A percentile compares a stretch with the other conserved stretches of the same genome.
Evolutionary conservation across 2,113 vertebrate genomes (phyloP).

Genomic region (Pterophyllum scalare): DNA sequence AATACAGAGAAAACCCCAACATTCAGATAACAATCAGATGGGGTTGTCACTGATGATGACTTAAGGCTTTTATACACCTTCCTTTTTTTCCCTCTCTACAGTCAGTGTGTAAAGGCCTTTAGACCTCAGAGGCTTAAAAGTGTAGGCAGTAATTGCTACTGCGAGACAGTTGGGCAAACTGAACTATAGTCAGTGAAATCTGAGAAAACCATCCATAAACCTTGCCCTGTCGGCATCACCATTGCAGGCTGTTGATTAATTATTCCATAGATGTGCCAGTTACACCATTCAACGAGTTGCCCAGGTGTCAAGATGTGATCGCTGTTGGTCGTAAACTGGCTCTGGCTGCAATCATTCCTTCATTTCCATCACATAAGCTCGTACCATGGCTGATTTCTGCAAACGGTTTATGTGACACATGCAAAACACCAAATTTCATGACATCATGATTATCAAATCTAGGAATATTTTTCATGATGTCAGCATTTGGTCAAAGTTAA

Average conservation of each 20-base stretch:
- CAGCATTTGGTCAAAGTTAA: too few species aligned
- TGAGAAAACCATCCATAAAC: background rate
- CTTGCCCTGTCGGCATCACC: background rate
- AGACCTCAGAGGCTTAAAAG: background rate
- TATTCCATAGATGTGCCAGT: background rate
- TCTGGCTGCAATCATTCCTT: too few species aligned
- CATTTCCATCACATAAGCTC: too few species aligned
- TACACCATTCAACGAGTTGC: background rate
- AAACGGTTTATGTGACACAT: too few species aligned
- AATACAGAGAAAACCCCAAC: too few species aligned
- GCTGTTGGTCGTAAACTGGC: background rate
- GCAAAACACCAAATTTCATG: too few species aligned
- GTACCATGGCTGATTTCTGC: too few species aligned
- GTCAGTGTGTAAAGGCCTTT: too few species aligned
- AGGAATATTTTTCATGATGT: too few species aligned
- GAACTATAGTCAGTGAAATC: background rate
- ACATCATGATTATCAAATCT: too few species aligned
- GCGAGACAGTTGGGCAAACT: background rate
- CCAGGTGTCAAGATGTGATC: background rate
- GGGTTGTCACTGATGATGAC: background rate
- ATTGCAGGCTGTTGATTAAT: background rate
- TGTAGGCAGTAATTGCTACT: background rate
- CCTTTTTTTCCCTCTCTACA: too few species aligned
- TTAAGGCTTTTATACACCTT: background rate
- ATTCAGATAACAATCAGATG: too few species aligned